Base-by-base conservation (phyloP, 2,888 invertebrate genomes). In the Mythimna vitellina region DNA sequence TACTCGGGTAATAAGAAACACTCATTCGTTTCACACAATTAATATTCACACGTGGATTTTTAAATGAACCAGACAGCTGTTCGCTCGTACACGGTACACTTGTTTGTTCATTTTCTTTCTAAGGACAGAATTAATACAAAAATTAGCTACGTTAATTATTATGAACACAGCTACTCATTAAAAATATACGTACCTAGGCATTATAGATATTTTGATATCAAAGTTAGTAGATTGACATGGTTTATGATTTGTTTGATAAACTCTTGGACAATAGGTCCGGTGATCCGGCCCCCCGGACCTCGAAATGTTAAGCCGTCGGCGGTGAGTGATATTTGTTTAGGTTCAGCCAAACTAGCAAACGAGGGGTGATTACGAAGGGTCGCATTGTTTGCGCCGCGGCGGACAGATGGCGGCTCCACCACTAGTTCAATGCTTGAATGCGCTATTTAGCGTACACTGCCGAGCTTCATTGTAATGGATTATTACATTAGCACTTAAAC, bases 401-500 rank as follows among this genome's bases (percentile, higher is more conserved):
- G 91, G 95, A 93, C 96, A 96, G 96, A 95, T 96, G 96, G 94
- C 94, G 91, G 90, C 89, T 85, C 81, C 86, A 84, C 84, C 88
- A 82, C 89, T 88, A 88, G 86, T 90, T 93, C 92, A 90, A 92
- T 92, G 94, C 92, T 93, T 92, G 92, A 95, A 95, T 94, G 94
- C 94, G 94, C 95, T 96, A 94, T 96, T 96, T 96, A 95, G 94
- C 94, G 94, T 92, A 93, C 94, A 94, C 92, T 92, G 93, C 93
- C 89, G 91, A 92, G 94, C 92, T 95, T 94, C 94, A 95, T 95
- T 96, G 94, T 96, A 95, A 95, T 96, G 94, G 94, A 96, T 96
- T 96, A 96, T 96, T 95, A 95, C 95, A 96, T 96, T 96, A 96
- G 93, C 96, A 95, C 95, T 96, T 94, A 95, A 80, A 94, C 94